Conservation (phyloP, 2,888 invertebrate species). For the Timema cristinae region DNA sequence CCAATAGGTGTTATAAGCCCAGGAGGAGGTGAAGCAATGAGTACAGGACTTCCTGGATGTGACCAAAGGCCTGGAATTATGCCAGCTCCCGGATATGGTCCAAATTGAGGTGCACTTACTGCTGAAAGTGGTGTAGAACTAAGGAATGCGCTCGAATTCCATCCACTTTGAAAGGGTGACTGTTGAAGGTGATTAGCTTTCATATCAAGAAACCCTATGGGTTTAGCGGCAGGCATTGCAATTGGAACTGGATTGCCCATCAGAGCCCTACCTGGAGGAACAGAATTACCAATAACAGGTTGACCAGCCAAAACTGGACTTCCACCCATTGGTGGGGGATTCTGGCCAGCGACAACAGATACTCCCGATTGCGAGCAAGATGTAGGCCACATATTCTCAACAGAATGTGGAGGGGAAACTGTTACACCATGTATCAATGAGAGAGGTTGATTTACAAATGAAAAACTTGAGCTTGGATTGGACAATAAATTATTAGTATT, state of each 20-base stretch:
- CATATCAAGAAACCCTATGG: constrained; percentile 32
- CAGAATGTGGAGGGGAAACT: constrained; percentile 22
- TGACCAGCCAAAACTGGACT: constrained; percentile 17
- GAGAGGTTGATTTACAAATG: constrained; percentile 17
- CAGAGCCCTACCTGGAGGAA: constrained; percentile 28
- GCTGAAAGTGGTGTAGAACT: constrained; percentile 28
- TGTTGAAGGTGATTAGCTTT: constrained; percentile 26
- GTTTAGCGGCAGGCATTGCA: constrained; percentile 30
- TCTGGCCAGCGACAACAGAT: not conserved
- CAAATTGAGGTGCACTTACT: constrained; percentile 31
- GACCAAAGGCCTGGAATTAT: constrained; percentile 32
- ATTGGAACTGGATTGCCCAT: constrained; percentile 33
- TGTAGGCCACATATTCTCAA: constrained; percentile 20
- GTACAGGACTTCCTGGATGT: constrained; percentile 32
- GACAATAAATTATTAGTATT: constrained; percentile 20
- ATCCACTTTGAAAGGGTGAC: constrained; percentile 27
- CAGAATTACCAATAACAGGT: constrained; percentile 36
- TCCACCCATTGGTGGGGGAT: constrained; percentile 24
- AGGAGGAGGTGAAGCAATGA: constrained; percentile 31
- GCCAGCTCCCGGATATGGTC: constrained; percentile 30
- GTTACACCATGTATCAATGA: constrained; percentile 27
- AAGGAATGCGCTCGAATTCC: constrained; percentile 29
- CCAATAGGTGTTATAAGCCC: constrained; percentile 40
- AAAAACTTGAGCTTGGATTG: not conserved
- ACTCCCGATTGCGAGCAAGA: not conserved